phyloP scores from a whole-genome alignment of 2,888 invertebrate genomes.

The Drosophila maculinotata region DNA sequence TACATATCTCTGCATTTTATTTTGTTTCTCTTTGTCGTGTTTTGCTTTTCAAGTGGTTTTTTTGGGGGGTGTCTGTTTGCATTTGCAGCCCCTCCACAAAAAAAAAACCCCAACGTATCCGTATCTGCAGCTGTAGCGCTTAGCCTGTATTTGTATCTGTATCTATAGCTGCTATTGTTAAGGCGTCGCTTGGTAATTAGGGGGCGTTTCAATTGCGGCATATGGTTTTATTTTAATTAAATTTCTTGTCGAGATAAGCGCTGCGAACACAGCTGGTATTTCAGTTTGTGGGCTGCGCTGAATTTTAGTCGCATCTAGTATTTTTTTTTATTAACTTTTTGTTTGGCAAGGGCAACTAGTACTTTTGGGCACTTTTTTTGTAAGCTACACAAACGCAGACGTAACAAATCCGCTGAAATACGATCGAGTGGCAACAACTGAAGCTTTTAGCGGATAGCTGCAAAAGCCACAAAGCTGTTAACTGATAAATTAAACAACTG shows the following conservation, averaged over 20 bases:
- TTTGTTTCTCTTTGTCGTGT: conserved; percentile 5
- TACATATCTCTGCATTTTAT: conserved; percentile 15
- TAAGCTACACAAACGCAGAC: conserved; percentile 11
- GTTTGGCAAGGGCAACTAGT: conserved; percentile 15
- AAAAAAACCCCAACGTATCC: conserved; percentile 1
- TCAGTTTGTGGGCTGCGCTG: neutral
- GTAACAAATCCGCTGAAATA: conserved; percentile 45
- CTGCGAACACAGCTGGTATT: conserved; percentile 21
- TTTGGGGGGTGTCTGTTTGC: conserved; percentile 30
- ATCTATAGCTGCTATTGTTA: conserved; percentile 19
- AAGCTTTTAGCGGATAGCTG: conserved; percentile 60
- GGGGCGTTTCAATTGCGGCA: conserved; percentile 70
- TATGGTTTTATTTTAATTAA: conserved; percentile 73
- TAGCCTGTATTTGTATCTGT: conserved; percentile 27
- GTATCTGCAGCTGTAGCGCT: conserved; percentile 25
- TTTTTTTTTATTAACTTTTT: neutral
- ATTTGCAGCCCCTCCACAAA: conserved; percentile 17
- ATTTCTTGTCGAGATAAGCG: conserved; percentile 61
- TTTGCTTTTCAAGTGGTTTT: conserved; percentile 60
- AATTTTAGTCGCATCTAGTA: neutral
- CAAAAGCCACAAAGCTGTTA: conserved; percentile 68
- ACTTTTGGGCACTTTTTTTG: conserved; percentile 7
- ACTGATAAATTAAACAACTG: conserved; percentile 79
- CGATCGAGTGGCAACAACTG: conserved; percentile 37
- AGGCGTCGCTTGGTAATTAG: conserved; percentile 50